These are phyloP conservation scores for Lepus timidus DNA, from an alignment of 2,113 vertebrate genomes.

Conservation along the genomic window DNA sequence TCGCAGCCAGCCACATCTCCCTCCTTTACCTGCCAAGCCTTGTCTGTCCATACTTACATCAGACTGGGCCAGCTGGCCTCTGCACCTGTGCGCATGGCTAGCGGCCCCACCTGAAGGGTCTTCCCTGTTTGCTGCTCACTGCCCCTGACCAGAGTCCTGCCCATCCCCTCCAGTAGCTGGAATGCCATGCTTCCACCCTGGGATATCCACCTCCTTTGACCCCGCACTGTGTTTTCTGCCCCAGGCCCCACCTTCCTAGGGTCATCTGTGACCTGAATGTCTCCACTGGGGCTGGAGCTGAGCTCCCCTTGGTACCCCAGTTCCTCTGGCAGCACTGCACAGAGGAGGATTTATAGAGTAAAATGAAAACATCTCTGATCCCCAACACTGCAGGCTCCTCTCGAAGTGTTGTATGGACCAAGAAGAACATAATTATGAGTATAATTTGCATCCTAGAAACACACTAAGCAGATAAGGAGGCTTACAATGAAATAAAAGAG, in stretches of 20 bases:
- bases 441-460: neutral
- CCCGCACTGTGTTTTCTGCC: neutral
- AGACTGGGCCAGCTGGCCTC: neutral
- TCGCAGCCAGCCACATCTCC: neutral
- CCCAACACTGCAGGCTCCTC: neutral
- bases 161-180: neutral
- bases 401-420: neutral
- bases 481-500: conserved; percentile 32
- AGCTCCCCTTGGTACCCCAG: neutral
- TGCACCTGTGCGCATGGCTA: neutral
- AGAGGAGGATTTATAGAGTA: neutral
- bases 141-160: neutral
- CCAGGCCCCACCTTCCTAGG: accelerated
- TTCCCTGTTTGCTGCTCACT: neutral
- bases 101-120: neutral
- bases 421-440: neutral
- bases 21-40: accelerated
- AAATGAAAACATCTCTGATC: neutral
- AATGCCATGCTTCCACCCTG: neutral
- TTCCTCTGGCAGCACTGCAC: no score
- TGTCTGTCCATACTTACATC: neutral
- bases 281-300: neutral
- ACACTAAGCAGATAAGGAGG: accelerated
- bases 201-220: neutral
- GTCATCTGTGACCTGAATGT: neutral